phyloP scores from a whole-genome alignment of 2,888 invertebrate genomes.

The Drosophila incognita region DNA sequence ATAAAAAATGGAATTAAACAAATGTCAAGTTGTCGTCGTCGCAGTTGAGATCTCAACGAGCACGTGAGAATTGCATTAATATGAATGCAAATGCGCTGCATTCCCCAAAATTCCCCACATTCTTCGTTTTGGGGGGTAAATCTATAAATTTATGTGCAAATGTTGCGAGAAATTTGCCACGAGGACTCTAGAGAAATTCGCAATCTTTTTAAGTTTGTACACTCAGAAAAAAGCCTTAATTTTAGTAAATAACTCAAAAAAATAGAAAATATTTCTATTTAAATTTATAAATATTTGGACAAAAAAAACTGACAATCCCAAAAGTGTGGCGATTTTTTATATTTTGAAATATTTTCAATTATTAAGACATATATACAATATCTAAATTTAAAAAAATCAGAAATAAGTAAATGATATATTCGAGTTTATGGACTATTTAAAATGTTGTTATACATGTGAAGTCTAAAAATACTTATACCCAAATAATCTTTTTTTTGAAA shows the following conservation, averaged over 20 bases:
- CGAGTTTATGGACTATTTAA: no score
- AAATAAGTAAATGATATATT: no score
- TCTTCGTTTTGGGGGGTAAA: conserved; percentile 41
- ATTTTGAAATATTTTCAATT: neutral
- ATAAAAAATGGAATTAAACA: conserved; percentile 76
- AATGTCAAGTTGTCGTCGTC: conserved; percentile 57
- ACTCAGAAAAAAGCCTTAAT: neutral
- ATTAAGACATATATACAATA: no score
- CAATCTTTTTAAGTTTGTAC: conserved; percentile 60
- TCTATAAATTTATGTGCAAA: conserved; percentile 78
- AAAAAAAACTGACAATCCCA: neutral
- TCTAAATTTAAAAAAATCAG: no score
- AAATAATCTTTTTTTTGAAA: neutral
- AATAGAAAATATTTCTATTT: neutral
- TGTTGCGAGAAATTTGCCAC: conserved; percentile 63
- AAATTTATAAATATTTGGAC: neutral
- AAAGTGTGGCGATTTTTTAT: neutral
- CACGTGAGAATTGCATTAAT: conserved; percentile 82
- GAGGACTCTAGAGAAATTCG: conserved; percentile 65
- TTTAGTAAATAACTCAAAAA: neutral
- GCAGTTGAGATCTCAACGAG: conserved; percentile 47
- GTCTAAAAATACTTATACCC: neutral
- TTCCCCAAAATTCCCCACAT: neutral
- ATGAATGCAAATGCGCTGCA: conserved; percentile 71
- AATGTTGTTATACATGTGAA: neutral